Evolutionary conservation across 2,113 vertebrate genomes (phyloP).

Genomic region (Toxotes chatareus): DNA sequence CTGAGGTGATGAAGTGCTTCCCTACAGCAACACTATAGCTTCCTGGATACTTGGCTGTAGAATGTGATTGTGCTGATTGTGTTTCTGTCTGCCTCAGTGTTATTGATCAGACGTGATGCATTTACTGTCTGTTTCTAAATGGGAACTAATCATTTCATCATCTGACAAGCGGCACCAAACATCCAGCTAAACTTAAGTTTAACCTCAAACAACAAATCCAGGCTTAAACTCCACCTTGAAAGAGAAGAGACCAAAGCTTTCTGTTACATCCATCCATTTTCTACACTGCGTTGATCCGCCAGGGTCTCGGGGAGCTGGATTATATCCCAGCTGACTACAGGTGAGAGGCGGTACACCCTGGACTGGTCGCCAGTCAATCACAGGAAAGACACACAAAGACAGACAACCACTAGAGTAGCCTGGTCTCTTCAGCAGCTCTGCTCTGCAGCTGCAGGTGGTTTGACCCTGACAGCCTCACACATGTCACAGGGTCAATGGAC

Average conservation of each 20-base stretch:
- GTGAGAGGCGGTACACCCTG: too few relatives aligned
- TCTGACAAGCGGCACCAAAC: not conserved
- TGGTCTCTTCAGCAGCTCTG: not conserved
- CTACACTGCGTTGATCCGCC: too few relatives aligned
- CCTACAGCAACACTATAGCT: not conserved
- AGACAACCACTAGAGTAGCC: too few relatives aligned
- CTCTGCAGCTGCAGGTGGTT: not conserved
- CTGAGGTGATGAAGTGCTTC: not conserved
- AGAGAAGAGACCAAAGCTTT: too few relatives aligned
- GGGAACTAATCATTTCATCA: not conserved
- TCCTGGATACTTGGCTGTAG: too few relatives aligned
- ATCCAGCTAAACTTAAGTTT: not conserved
- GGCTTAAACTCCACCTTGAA: not conserved
- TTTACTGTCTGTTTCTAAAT: not conserved
- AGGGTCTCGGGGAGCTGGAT: too few relatives aligned
- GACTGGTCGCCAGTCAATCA: too few relatives aligned
- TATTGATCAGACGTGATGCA: not conserved
- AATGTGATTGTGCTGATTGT: too few relatives aligned
- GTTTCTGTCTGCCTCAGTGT: too few relatives aligned
- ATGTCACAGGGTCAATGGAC: not conserved
- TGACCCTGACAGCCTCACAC: slow-evolving; percentile 18
- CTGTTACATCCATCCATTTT: not conserved
- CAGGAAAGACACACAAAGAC: too few relatives aligned
- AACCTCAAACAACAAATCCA: not conserved
- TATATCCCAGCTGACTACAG: too few relatives aligned